Evolutionary conservation across 2,797 vertebrate species (phyloP).

Genomic region (Arrhamphus sclerolepis): DNA sequence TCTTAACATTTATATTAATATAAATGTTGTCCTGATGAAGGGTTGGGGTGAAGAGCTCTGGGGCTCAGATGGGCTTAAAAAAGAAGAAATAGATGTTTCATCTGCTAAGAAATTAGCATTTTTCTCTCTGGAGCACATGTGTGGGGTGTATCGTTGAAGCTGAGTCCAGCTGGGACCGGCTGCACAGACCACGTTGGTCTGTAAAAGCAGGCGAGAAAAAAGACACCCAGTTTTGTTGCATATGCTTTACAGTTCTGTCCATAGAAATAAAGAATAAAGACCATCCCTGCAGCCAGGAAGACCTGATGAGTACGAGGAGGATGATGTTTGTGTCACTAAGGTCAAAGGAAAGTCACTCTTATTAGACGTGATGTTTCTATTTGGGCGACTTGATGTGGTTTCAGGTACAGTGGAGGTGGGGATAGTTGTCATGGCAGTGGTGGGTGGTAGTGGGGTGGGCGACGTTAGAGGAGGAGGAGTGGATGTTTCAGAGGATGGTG

Average conservation of each 20-base stretch:
- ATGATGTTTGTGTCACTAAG: neutral
- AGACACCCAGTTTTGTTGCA: no score
- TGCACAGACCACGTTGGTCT: no score
- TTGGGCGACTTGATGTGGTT: constrained; percentile 25
- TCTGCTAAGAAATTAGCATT: neutral
- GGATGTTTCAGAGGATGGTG: constrained; percentile 23
- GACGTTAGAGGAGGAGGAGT: constrained; percentile 31
- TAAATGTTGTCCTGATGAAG: no score
- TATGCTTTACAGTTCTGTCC: no score
- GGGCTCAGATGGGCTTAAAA: no score
- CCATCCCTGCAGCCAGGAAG: no score
- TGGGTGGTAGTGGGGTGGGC: constrained; percentile 18
- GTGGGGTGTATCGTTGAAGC: neutral
- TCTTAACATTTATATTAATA: no score
- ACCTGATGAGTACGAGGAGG: no score
- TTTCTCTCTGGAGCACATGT: neutral
- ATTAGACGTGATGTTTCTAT: constrained; percentile 9
- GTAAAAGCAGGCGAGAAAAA: no score
- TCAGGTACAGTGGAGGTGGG: constrained; percentile 39
- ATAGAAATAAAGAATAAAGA: no score
- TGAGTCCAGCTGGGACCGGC: neutral
- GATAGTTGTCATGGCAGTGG: constrained; percentile 42
- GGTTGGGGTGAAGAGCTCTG: no score
- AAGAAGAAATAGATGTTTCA: neutral
- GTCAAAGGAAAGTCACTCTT: constrained; percentile 3